These are phyloP conservation scores for Eueides isabella DNA, from an alignment of 1,140 invertebrate species.

Conservation along the genomic window DNA sequence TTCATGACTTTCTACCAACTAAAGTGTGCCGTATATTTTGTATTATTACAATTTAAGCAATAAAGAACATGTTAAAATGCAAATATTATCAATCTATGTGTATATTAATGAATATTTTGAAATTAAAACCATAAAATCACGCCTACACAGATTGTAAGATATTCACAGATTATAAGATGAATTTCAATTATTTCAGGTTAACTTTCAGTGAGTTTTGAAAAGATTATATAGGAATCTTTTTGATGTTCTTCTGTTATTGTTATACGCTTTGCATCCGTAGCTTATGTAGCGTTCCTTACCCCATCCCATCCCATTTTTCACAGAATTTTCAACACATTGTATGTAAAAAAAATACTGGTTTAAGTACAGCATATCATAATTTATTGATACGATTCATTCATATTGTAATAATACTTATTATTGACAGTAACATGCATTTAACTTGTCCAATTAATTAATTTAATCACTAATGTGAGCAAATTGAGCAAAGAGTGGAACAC, in stretches of 20 bases:
- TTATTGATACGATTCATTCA: not conserved
- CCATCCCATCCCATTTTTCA: too few species aligned
- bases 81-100: not conserved
- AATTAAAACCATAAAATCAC: not conserved
- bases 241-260: too few species aligned
- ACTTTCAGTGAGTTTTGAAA: too few species aligned
- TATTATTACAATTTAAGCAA: slow-evolving; percentile 57
- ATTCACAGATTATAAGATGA: too few species aligned
- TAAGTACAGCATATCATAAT: not conserved
- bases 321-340: too few species aligned
- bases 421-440: slow-evolving; percentile 2
- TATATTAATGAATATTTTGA: not conserved
- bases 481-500: slow-evolving; percentile 7
- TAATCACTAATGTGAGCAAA: slow-evolving; percentile 21
- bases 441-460: slow-evolving; percentile 23
- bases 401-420: slow-evolving; percentile 1
- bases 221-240: too few species aligned
- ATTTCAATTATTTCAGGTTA: too few species aligned
- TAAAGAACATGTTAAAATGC: slow-evolving; percentile 12
- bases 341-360: too few species aligned
- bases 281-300: too few species aligned
- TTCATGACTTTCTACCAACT: slow-evolving; percentile 50
- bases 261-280: too few species aligned
- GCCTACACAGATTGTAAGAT: not conserved
- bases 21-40: slow-evolving; percentile 58